Evolutionary conservation across 2,113 vertebrate species (phyloP).

Genomic region (Channa maculata): DNA sequence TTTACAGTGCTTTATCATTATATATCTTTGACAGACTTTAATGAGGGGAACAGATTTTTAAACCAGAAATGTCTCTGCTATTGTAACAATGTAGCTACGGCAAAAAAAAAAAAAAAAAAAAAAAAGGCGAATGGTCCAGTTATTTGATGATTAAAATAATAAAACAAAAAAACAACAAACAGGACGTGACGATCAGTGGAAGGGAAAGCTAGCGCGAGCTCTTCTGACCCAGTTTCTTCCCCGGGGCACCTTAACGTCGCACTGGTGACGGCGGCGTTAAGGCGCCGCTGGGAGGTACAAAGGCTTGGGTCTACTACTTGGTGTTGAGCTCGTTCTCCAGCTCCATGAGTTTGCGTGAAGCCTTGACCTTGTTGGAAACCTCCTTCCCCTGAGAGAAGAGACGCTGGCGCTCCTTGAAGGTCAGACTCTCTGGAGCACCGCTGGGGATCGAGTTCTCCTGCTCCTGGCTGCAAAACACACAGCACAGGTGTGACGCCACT

Average conservation of each 20-base stretch:
- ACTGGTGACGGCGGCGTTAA: not conserved
- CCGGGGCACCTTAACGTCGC: constrained; percentile 48
- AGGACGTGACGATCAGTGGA: constrained; percentile 54
- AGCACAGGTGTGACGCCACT: no score
- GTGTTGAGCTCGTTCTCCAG: constrained; percentile 98
- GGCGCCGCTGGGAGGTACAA: constrained; percentile 44
- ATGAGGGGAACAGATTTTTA: constrained; percentile 72
- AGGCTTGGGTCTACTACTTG: constrained; percentile 82
- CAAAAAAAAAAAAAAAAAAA: constrained; percentile 49
- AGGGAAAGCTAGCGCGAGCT: constrained; percentile 21
- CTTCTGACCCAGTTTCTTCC: constrained; percentile 21
- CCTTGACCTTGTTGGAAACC: constrained; percentile 97
- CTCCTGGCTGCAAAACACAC: constrained; percentile 84
- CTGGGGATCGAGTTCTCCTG: constrained; percentile 84
- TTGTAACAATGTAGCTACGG: constrained; percentile 80
- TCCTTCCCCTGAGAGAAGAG: constrained; percentile 98
- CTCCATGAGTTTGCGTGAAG: constrained; percentile 96
- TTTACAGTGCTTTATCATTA: constrained; percentile 88
- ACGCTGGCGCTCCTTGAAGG: constrained; percentile 96
- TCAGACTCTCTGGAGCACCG: constrained; percentile 92
- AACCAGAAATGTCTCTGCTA: constrained; percentile 77
- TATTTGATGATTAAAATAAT: constrained; percentile 74
- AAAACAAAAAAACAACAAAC: constrained; percentile 70
- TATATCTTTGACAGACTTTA: constrained; percentile 82
- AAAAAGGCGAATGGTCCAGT: constrained; percentile 81